Percentiles rank a stretch among this genome's conserved stretches.
Evolutionary conservation across 2,888 invertebrate genomes (phyloP).

Genomic region (Holacanthella duospinosa): DNA sequence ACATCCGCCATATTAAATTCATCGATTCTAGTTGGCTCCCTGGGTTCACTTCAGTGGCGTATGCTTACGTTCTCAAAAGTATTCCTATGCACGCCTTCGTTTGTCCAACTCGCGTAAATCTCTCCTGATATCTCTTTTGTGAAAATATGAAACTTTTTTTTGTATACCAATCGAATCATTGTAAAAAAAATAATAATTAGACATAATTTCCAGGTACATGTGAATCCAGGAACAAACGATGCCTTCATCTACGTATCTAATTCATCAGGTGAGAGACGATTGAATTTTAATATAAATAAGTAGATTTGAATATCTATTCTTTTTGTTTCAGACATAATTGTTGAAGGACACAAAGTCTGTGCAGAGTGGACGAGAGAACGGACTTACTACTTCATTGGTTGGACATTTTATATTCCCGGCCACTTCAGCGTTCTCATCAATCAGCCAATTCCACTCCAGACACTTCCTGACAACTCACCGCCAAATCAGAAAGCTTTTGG

Average conservation of each 20-base stretch:
- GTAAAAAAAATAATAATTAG: too few species aligned
- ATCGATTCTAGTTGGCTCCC: not conserved
- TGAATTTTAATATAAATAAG: too few species aligned
- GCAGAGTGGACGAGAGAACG: not conserved
- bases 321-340: too few species aligned
- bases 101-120: not conserved
- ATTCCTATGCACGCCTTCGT: not conserved
- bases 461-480: not conserved
- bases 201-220: not conserved
- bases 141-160: not conserved
- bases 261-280: too few species aligned
- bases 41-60: not conserved
- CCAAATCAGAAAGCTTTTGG: too few species aligned
- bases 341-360: not conserved
- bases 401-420: not conserved
- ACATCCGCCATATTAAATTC: not conserved
- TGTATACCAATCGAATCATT: not conserved
- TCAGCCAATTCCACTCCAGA: not conserved
- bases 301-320: too few species aligned
- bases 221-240: not conserved
- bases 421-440: not conserved
- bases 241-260: not conserved
- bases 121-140: not conserved
- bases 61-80: not conserved
- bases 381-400: not conserved